A percentile compares a stretch with the other conserved stretches of the same genome.
These are phyloP conservation scores for Cyphomyrus plagiostoma DNA, from an alignment of 2,113 vertebrate species.

Conservation along the genomic window DNA sequence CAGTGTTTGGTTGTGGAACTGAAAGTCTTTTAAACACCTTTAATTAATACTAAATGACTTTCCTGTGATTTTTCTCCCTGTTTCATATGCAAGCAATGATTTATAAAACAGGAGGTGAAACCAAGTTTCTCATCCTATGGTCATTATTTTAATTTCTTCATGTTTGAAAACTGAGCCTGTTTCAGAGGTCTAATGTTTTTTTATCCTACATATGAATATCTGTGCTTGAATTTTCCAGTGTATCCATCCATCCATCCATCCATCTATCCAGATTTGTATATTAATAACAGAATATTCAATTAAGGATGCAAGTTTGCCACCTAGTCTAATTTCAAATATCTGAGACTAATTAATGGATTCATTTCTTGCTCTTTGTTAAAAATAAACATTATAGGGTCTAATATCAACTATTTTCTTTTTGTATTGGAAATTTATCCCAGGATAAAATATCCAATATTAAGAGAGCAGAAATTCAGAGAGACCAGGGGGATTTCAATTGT, in stretches of 20 bases:
- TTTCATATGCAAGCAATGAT: background rate
- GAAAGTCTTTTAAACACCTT: background rate
- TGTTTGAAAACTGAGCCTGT: background rate
- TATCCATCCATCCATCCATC: background rate
- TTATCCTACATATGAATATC: background rate
- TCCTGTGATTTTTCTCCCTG: background rate
- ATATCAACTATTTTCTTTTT: background rate
- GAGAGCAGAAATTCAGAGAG: background rate
- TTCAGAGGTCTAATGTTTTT: background rate
- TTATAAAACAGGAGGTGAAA: background rate
- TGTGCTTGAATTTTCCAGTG: background rate
- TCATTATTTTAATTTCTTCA: background rate
- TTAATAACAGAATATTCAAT: background rate
- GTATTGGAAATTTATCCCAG: background rate
- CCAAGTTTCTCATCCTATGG: background rate
- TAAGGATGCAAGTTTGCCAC: background rate
- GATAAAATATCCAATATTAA: background rate
- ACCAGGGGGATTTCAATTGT: background rate
- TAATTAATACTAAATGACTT: background rate
- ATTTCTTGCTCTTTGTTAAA: background rate
- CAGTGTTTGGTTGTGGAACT: background rate
- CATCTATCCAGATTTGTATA: background rate
- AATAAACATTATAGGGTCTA: background rate
- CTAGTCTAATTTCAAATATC: background rate
- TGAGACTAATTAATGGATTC: background rate